Evolutionary conservation across 2,888 invertebrate genomes (phyloP), one percentile per base, ranked within the genome.

Genomic region (Xanthia togata): DNA sequence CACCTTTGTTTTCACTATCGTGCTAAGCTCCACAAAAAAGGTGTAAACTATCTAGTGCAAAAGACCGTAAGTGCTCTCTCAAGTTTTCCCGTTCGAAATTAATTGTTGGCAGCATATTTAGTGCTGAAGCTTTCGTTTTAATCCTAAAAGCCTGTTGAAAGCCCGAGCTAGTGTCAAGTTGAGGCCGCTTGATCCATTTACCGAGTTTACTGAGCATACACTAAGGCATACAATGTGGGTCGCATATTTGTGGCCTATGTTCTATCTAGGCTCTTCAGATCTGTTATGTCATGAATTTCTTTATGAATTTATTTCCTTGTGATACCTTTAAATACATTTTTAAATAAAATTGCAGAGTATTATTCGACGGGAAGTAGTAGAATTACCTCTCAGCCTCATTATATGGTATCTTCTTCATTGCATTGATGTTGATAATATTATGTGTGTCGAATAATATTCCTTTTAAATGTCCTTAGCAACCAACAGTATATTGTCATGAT

Each of bases 141-240:
- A 90, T 87, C 87, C 84, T 83, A 85, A 88, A 88, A 90, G 86
- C 87, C 78, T 85, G 83, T 84, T 82, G 50, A 73, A 81, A 84
- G 82, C 78, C 67, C 70, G 55, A 72, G 73, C 62, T 80, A 81
- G 82, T 89, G 89, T 88, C 81, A 83, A 88, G 89, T 88, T 79
- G 76, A 55, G 57, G 63, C 79, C 35, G 76, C 87, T 84, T 86
- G 83, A 87, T 87, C 88, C 76, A 88, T 85, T 84, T 85, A 76
- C 83, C 69, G 78, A 84, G 73, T 83, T 81, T 72, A 73, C 73
- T 64, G 70, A 62, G 57, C 73, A 65, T 70, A 55, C 38, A 44
- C 44, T 63, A 26, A 35, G 35, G 31, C 50, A 47, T 63, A 64
- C 55, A 60, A 82, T 76, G 47, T 85, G n/a, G 85, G 76, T 75